Percentiles rank a stretch among this genome's conserved stretches.
Evolutionary conservation across 2,113 vertebrate genomes (phyloP).

Genomic region (Phrynosoma platyrhinos): DNA sequence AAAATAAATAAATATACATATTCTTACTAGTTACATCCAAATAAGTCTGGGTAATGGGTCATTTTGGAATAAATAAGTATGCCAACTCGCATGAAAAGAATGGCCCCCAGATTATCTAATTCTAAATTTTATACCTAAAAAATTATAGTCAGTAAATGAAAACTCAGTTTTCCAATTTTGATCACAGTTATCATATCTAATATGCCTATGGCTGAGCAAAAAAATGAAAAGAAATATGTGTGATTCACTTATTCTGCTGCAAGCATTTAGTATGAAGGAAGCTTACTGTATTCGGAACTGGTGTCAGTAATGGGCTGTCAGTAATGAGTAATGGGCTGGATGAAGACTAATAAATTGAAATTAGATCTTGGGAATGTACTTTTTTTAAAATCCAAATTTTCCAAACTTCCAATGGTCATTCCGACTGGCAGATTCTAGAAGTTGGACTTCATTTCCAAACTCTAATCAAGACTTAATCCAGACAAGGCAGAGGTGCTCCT

Average conservation of each 20-base stretch:
- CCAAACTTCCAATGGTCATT: no score
- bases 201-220: background rate
- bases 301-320: background rate
- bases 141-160: background rate
- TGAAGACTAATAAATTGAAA: no score
- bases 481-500: no score
- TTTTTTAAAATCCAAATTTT: no score
- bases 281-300: background rate
- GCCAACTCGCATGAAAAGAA: background rate
- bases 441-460: no score
- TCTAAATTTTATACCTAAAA: background rate
- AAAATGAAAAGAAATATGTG: background rate
- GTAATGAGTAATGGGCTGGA: background rate
- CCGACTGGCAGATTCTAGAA: no score
- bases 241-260: background rate
- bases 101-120: conserved; percentile 17
- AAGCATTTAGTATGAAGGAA: background rate
- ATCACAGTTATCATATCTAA: conserved; percentile 17
- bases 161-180: conserved; percentile 4
- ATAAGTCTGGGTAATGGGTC: background rate
- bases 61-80: conserved; percentile 5
- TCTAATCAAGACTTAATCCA: no score
- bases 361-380: no score
- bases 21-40: conserved; percentile 10
- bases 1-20: no score